Evolutionary conservation across 2,888 invertebrate genomes (phyloP).

Genomic region (Aquatica leii): DNA sequence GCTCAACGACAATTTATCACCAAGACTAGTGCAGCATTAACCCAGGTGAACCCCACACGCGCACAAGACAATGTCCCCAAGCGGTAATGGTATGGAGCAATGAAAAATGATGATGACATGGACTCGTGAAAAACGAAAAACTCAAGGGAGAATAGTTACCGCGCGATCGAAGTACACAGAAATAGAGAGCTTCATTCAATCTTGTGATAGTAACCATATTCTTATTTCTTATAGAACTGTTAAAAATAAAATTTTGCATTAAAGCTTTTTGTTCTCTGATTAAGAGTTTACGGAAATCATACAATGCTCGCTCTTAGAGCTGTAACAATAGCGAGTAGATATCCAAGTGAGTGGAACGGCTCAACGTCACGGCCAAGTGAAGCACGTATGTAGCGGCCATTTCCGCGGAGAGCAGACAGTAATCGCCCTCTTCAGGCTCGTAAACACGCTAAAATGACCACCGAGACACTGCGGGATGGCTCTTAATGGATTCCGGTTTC

Average conservation of each 20-base stretch:
- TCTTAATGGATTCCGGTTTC: conserved; percentile 58
- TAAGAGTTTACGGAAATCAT: conserved; percentile 35
- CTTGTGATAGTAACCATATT: conserved; percentile 21
- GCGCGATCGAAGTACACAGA: conserved; percentile 30
- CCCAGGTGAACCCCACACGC: conserved; percentile 58
- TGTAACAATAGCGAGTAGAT: conserved; percentile 48
- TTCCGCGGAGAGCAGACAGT: conserved; percentile 58
- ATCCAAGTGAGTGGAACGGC: conserved; percentile 56
- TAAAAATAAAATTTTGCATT: too few relatives aligned
- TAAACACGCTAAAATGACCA: conserved; percentile 60
- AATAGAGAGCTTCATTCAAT: conserved; percentile 24
- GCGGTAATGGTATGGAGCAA: conserved; percentile 59
- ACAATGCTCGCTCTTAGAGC: conserved; percentile 40
- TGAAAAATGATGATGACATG: conserved; percentile 62
- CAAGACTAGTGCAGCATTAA: conserved; percentile 57
- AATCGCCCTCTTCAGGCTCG: conserved; percentile 61
- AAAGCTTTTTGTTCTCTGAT: too few relatives aligned
- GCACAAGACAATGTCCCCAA: conserved; percentile 58
- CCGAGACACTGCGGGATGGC: conserved; percentile 57
- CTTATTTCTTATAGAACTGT: too few relatives aligned
- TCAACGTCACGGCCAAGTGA: conserved; percentile 52
- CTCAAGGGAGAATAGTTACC: conserved; percentile 45
- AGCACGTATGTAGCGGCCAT: conserved; percentile 56
- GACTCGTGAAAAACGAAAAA: conserved; percentile 56
- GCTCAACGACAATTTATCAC: conserved; percentile 60